These are phyloP conservation scores for Drosophila maculinotata DNA, from an alignment of 2,888 invertebrate genomes.

Conservation along the genomic window DNA sequence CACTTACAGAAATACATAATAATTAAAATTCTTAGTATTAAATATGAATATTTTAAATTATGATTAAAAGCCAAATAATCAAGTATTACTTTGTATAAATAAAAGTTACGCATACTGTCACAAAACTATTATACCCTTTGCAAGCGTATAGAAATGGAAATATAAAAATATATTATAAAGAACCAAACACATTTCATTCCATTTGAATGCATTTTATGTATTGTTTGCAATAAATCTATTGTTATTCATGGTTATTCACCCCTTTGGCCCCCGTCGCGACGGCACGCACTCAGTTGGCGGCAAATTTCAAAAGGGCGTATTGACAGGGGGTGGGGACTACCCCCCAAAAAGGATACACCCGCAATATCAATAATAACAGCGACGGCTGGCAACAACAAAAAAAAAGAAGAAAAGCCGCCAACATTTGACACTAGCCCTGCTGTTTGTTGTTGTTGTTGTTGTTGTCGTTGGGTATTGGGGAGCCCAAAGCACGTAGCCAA, in stretches of 20 bases:
- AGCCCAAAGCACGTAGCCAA: constrained; percentile 45
- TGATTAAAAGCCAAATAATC: no score
- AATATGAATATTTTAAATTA: no score
- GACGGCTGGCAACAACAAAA: constrained; percentile 27
- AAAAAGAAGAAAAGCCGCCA: constrained; percentile 56
- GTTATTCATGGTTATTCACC: constrained; percentile 56
- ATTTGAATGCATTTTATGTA: constrained; percentile 73
- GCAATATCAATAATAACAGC: constrained; percentile 67
- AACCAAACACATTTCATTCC: constrained; percentile 58
- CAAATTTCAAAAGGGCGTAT: constrained; percentile 40
- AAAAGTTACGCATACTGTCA: not conserved
- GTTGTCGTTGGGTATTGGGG: not conserved
- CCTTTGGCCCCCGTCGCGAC: constrained; percentile 1
- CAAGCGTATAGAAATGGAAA: constrained; percentile 14
- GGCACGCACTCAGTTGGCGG: constrained; percentile 51
- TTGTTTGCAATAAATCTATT: constrained; percentile 80
- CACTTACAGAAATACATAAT: not conserved
- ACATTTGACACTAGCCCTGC: constrained; percentile 60
- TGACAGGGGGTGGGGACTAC: constrained; percentile 1
- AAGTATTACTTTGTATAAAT: fast-evolving
- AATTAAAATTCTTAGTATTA: no score
- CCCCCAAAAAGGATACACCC: constrained; percentile 48
- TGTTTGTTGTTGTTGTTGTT: constrained; percentile 16
- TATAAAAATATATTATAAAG: constrained; percentile 23
- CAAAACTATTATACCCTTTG: not conserved